Evolutionary conservation across 2,113 vertebrate genomes (phyloP), one percentile per base, ranked within the genome.

Genomic region (Oreochromis tanganicae): DNA sequence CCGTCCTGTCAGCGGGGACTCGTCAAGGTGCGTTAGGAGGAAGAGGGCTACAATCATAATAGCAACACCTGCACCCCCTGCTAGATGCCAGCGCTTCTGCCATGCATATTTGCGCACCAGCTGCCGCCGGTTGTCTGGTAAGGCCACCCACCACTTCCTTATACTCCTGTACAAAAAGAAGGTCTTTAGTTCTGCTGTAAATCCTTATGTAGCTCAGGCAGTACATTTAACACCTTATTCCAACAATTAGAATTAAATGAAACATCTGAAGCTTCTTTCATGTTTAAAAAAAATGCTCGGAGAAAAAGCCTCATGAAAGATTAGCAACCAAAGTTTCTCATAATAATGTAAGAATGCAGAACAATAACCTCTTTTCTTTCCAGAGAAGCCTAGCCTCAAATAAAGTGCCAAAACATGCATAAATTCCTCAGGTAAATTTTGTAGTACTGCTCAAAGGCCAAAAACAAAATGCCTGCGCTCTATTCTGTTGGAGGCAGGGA

Each of bases 131-230:
- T 98, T 97, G 80, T 95, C 92, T 27, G 99, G 98, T 87, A 99
- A 97, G 7, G 97, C 93, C 48, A 88, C 94, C 99, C 98, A 99
- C 98, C 99, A 99, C 52, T 97, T 98, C 90, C 98, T 97, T 91
- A 99, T 95, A 88, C 98, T 98, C 96, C 99, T 99, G 94, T 19
- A 11, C 2, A 88, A 9, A 87, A 3, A 85, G 9, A 16, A 13
- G 73, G 13, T 27, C 17, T 27, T 14, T 14, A n/a, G 5, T 24
- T 16, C 17, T 63, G 29, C 8, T 27, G 29, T 36, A 16, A 82
- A 9, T 7, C 12, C 27, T 50, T 17, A 27, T 82, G 36, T 34
- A 85, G 59, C 63, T 48, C 50, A 52, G 4, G 43, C 19, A 59
- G 19, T 17, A 75, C 24, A 1, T 75, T 48, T 1, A 50, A 50